Conservation (phyloP, 2,113 vertebrate genomes). For the Willisornis vidua region DNA sequence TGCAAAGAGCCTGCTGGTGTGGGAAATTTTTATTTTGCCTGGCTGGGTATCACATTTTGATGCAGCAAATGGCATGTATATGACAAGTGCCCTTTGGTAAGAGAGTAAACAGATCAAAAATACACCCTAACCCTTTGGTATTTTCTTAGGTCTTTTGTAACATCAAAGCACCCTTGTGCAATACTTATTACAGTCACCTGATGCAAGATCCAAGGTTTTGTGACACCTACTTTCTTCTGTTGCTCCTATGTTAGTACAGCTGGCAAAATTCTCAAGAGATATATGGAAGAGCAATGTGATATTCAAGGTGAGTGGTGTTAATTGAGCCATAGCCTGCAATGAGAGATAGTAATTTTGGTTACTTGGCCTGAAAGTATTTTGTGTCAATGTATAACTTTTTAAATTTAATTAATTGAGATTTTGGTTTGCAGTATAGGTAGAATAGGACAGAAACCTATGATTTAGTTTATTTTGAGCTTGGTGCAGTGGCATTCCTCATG, state of each 20-base stretch:
- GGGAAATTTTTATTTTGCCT: constrained; percentile 9
- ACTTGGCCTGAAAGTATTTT: background rate
- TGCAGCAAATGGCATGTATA: constrained; percentile 17
- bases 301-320: background rate
- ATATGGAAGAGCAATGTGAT: background rate
- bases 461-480: background rate
- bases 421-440: background rate
- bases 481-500: background rate
- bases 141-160: constrained; percentile 45
- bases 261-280: constrained; percentile 29
- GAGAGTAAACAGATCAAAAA: background rate
- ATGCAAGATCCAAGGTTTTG: background rate
- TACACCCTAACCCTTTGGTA: background rate
- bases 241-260: constrained; percentile 22
- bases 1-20: background rate
- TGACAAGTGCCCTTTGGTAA: background rate
- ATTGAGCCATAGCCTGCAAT: background rate
- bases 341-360: background rate
- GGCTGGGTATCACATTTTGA: accelerated
- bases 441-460: background rate
- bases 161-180: constrained; percentile 25
- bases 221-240: constrained; percentile 42
- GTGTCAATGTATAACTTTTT: background rate
- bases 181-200: background rate
- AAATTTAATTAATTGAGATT: background rate